Conservation (phyloP, 35 echinoderm and acorn worm species). For the Holothuria glaberrima region DNA sequence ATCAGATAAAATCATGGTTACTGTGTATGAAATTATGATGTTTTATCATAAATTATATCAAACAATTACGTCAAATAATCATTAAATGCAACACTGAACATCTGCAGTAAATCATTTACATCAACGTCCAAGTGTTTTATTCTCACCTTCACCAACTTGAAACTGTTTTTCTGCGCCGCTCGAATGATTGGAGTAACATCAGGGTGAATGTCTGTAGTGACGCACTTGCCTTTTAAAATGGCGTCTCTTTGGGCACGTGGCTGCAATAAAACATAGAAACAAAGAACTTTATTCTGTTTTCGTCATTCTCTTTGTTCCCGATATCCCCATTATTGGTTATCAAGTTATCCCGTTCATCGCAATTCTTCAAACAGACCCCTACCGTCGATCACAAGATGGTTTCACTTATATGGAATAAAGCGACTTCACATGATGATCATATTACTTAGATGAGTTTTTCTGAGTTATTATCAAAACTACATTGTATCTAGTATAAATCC, state of each 20-base stretch:
- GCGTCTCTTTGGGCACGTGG: slow-evolving; percentile 1
- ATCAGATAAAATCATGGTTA: neutral
- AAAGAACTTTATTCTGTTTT: neutral
- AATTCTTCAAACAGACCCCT: no score
- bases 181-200: slow-evolving; percentile 91
- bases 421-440: no score
- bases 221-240: slow-evolving; percentile 81
- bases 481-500: no score
- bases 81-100: no score
- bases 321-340: neutral
- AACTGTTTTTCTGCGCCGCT: slow-evolving; percentile 87
- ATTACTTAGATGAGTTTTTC: no score
- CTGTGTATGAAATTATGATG: no score
- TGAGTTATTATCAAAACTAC: no score
- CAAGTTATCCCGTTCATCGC: neutral
- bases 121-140: neutral
- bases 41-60: neutral
- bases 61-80: no score
- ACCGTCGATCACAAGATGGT: no score
- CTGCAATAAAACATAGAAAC: neutral
- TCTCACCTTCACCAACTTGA: slow-evolving; percentile 87
- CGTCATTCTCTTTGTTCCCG: neutral
- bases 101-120: neutral
- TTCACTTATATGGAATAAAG: no score
- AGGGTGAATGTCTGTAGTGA: slow-evolving; percentile 81